Evolutionary conservation across 2,888 invertebrate genomes (phyloP), one percentile per base, ranked within the genome.

Genomic region (Cordilura impudica): DNA sequence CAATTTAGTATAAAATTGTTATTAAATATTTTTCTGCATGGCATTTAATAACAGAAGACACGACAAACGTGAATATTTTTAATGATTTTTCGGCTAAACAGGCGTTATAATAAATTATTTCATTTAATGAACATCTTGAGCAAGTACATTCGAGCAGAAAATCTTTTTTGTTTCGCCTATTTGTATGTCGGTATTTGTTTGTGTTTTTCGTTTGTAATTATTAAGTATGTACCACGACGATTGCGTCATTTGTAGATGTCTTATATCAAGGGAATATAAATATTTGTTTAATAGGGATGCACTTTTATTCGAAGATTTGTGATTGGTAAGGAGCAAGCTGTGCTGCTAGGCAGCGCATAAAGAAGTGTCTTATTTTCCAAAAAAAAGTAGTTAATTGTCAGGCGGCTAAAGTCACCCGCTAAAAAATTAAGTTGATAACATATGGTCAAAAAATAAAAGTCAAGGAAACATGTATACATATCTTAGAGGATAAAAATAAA

Each of bases 191-290:
- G 3, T n/a, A 5, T 12, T 39, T 12, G 4, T n/a, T n/a, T 39
- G 8, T 1, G 31, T 31, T 39, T 39, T 39, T 12, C n/a, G 10
- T 35, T 35, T 35, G 4, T 39, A 39, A 39, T 39, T 39, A 18
- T 47, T 54, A 49, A 56, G 26, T 49, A 63, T 61, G 14, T 54
- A 35, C n/a, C 60, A 61, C 54, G 39, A 71, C 51, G 43, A 74
- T 74, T 66, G 31, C 66, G 61, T 66, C 21, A 70, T 56, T 69
- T 58, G 19, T 39, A n/a, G 18, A 3, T 56, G 10, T 21, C 21
- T 43, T 23, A 43, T 60, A 39, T n/a, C n/a, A 4, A n/a, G 35
- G n/a, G 35, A 39, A 39, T n/a, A 39, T 39, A 39, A n/a, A 26
- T 26, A 26, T 26, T 4, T 6, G 26, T 3, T n/a, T 7, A 39